Conservation (phyloP, 2,797 vertebrate genomes). For the Amniataba percoides region DNA sequence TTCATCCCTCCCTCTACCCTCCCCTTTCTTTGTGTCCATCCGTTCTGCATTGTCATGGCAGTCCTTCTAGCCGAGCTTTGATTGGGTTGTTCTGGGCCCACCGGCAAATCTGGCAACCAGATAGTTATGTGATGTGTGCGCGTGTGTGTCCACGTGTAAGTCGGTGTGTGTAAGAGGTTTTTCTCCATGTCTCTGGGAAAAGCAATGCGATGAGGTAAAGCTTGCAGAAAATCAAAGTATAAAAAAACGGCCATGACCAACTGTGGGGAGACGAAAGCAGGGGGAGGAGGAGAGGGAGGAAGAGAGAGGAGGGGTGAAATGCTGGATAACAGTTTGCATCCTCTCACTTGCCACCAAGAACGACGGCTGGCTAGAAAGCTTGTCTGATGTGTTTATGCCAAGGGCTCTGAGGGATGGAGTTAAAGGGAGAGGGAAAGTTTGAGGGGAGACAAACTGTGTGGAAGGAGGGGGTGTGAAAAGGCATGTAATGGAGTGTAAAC, state of each 20-base stretch:
- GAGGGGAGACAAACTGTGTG: conserved; percentile 42
- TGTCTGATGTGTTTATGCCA: conserved; percentile 82
- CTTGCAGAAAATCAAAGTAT: conserved; percentile 76
- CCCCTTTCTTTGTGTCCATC: conserved; percentile 63
- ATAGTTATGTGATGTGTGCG: conserved; percentile 36
- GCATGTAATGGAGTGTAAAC: conserved; percentile 64
- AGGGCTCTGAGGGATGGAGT: conserved; percentile 72
- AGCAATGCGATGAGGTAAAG: conserved; percentile 72
- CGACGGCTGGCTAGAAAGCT: conserved; percentile 65
- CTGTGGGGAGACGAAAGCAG: conserved; percentile 54
- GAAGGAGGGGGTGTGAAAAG: conserved; percentile 38
- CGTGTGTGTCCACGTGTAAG: conserved; percentile 48
- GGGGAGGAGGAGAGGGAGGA: conserved; percentile 24
- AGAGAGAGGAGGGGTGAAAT: conserved; percentile 31
- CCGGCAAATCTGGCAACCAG: conserved; percentile 66
- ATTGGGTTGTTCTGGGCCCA: conserved; percentile 67
- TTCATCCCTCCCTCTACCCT: conserved; percentile 35
- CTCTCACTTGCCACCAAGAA: conserved; percentile 63
- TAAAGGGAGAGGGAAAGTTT: conserved; percentile 53
- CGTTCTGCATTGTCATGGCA: conserved; percentile 69
- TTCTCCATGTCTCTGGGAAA: conserved; percentile 61
- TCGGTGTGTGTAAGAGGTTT: conserved; percentile 62
- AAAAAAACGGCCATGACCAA: conserved; percentile 71
- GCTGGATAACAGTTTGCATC: conserved; percentile 73
- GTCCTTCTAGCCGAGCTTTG: conserved; percentile 62